phyloP scores from a whole-genome alignment of 23 tunicate species.

The Phallusia fumigata region DNA sequence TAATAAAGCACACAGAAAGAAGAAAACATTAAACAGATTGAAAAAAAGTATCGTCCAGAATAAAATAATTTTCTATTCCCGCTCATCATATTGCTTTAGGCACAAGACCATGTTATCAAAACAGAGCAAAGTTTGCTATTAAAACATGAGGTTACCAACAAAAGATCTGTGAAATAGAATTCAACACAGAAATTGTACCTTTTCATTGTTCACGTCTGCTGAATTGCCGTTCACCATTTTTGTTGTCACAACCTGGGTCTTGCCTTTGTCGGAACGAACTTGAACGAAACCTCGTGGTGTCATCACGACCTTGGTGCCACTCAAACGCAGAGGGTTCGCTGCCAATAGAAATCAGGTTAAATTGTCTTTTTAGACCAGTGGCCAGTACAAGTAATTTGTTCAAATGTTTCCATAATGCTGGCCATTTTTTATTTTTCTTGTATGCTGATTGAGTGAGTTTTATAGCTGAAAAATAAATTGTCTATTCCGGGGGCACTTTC shows the following conservation, averaged over 20 bases:
- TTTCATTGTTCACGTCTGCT: neutral
- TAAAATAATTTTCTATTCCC: no score
- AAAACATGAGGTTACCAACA: neutral
- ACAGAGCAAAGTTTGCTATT: neutral
- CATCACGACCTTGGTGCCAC: constrained; percentile 94
- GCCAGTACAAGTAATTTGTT: no score
- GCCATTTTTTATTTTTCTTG: no score
- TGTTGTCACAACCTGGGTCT: constrained; percentile 33
- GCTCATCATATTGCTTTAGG: no score
- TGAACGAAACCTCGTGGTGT: constrained; percentile 90
- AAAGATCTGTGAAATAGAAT: neutral
- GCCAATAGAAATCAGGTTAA: neutral
- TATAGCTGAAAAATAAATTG: no score
- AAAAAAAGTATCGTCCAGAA: neutral
- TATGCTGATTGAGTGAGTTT: no score
- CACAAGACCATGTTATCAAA: neutral
- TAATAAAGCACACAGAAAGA: neutral
- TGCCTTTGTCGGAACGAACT: constrained; percentile 79
- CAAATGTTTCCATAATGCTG: no score
- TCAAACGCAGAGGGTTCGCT: constrained; percentile 51
- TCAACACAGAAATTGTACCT: neutral
- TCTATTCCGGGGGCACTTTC: no score
- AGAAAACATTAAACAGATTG: neutral
- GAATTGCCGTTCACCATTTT: constrained; percentile 37
- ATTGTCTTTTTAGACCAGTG: no score